Conservation (phyloP, 2,113 vertebrate genomes). For the Zosterops japonicus region DNA sequence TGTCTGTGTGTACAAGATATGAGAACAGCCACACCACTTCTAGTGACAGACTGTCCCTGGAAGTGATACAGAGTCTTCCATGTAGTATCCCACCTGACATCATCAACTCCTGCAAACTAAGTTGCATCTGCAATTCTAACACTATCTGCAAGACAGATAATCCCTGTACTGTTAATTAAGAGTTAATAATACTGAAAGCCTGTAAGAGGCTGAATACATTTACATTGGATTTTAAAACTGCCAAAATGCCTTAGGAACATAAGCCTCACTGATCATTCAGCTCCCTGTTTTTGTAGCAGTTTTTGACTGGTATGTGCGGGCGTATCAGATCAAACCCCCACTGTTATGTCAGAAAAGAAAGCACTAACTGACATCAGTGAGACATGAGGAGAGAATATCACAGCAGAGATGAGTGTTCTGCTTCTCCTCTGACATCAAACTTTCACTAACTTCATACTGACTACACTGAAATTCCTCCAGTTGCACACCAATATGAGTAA, state of each 20-base stretch:
- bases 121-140: not conserved
- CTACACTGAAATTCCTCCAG: not conserved
- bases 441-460: not conserved
- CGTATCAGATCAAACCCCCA: conserved; percentile 5
- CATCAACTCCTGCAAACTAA: not conserved
- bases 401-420: not conserved
- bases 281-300: conserved; percentile 6
- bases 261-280: conserved; percentile 15
- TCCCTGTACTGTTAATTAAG: conserved; percentile 8
- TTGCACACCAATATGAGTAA: not conserved
- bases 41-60: not conserved
- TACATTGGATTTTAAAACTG: conserved; percentile 1
- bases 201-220: not conserved
- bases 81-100: not conserved
- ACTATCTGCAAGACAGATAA: not conserved
- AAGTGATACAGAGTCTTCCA: not conserved
- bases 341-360: conserved; percentile 38
- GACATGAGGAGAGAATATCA: not conserved
- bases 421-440: not conserved
- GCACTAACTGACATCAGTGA: not conserved
- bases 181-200: conserved; percentile 3
- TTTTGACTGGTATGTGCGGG: conserved; percentile 18
- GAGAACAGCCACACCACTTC: not conserved
- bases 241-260: not conserved
- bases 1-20: not conserved